Evolutionary conservation across 2,113 vertebrate genomes (phyloP).

Genomic region (Balaenoptera acutorostrata): DNA sequence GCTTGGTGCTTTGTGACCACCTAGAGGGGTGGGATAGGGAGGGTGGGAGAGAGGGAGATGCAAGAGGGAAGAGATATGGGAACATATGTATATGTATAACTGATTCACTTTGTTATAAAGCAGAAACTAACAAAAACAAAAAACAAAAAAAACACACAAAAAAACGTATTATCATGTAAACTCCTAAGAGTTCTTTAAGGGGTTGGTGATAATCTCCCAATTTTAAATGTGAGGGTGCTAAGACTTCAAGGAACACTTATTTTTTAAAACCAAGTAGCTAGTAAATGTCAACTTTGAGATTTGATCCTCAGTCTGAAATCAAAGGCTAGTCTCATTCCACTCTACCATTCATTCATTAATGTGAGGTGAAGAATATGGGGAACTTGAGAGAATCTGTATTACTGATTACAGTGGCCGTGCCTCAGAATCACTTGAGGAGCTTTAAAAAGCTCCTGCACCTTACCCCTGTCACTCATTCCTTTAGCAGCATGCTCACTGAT

Average conservation of each 20-base stretch:
- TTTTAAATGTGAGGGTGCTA: slow-evolving; percentile 6
- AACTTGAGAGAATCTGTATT: neutral
- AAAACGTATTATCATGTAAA: neutral
- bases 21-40: too few relatives aligned
- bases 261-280: neutral
- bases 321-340: neutral
- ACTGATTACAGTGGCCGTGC: neutral
- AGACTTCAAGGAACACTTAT: neutral
- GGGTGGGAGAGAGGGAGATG: too few relatives aligned
- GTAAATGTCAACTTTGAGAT: neutral
- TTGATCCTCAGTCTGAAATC: neutral
- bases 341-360: neutral
- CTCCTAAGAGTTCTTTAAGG: neutral
- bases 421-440: neutral
- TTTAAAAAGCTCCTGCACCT: neutral
- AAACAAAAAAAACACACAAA: too few relatives aligned
- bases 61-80: too few relatives aligned
- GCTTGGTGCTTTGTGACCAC: too few relatives aligned
- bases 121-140: too few relatives aligned
- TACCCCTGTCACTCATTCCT: neutral
- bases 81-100: too few relatives aligned
- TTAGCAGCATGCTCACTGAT: neutral
- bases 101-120: too few relatives aligned
- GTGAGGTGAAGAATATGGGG: neutral
- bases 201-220: neutral